Evolutionary conservation across 2,888 invertebrate species (phyloP), one percentile per base, ranked within the genome.

Genomic region (Formica aserva): DNA sequence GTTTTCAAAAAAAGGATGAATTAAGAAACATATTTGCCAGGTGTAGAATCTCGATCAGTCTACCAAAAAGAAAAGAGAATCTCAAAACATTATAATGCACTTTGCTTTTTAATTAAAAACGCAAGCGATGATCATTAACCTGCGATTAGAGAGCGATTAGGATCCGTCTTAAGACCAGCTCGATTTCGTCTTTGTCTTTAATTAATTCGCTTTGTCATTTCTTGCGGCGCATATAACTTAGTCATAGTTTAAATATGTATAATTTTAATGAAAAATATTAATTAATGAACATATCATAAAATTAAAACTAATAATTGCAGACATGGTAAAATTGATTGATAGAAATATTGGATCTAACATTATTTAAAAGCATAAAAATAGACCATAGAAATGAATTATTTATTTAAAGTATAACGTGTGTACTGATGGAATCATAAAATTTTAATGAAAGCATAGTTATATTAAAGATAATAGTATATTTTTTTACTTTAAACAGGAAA

Each of bases 51-150:
- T 35, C 76, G 48, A 29, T 26, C 18, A 29, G 22, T 52, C n/a
- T 3, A 80, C 38, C 29, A 29, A 35, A 9, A 66, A 63, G 60
- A 60, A 45, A 35, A 76, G 22, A 35, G 1, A 8, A 81, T 80
- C 26, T 55, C 48, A 83, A 57, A n/a, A 38, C 29, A 48, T 63
- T 76, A 62, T 41, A 69, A 80, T 78, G 57, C 82, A 87, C 85
- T 62, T 84, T 65, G 67, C 76, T 75, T 74, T 55, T 74, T 84
- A 85, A 88, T 87, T 85, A 86, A 88, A 82, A 87, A 52, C 22
- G 35, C 22, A 65, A 65, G 22, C 22, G 22, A 65, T 32, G 66
- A 26, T 8, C n/a, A 13, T 83, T 87, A 85, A 87, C 82, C 85
- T 38, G 81, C 63, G 63, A 88, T 86, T 77, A 84, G 71, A 84